Conservation (phyloP, 2,113 vertebrate genomes). For the Trachemys scripta region DNA sequence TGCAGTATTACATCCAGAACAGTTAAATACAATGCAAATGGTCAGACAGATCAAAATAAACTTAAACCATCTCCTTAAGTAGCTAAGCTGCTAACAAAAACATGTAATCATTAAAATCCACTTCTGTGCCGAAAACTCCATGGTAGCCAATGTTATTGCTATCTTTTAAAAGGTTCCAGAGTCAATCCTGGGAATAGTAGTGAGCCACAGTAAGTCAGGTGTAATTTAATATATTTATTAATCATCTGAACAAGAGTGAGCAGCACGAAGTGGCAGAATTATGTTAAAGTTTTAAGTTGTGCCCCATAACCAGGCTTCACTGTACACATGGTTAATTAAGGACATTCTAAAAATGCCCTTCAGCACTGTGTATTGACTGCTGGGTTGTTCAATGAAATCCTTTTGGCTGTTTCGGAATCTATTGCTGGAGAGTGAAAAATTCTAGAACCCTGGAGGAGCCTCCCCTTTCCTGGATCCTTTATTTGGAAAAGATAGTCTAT, state of each 20-base stretch:
- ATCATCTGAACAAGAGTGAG: not conserved
- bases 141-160: not conserved
- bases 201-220: not conserved
- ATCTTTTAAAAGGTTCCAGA: not conserved
- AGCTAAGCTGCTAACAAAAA: not conserved
- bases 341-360: not conserved
- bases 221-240: not conserved
- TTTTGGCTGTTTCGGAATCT: not conserved
- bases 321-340: not conserved
- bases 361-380: not conserved
- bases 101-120: not conserved
- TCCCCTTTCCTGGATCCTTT: not conserved
- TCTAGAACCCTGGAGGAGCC: not conserved
- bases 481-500: fast-evolving
- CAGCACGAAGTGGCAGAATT: not conserved
- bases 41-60: not conserved
- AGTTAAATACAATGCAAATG: not conserved
- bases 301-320: not conserved
- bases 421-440: not conserved
- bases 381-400: not conserved
- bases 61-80: not conserved
- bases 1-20: not conserved
- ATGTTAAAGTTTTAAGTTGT: not conserved
- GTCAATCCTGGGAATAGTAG: not conserved
- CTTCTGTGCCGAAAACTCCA: not conserved